Percentiles rank a stretch among this genome's conserved stretches.
phyloP scores from a whole-genome alignment of 2,113 vertebrate species.

The Muscicapa adusta region DNA sequence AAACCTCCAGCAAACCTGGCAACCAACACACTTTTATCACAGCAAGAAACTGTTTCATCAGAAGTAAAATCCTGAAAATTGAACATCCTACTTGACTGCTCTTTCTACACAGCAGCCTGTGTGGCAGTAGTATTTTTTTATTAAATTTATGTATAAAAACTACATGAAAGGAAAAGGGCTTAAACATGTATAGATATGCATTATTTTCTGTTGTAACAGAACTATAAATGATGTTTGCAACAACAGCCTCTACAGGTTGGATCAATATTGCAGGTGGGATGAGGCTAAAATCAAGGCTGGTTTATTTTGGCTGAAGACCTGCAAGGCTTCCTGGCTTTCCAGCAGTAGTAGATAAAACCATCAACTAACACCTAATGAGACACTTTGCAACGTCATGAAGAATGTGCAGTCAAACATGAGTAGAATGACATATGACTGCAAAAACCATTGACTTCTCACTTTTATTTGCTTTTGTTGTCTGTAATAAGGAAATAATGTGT shows the following conservation, averaged over 20 bases:
- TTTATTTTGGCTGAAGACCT: constrained; percentile 78
- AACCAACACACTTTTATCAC: constrained; percentile 24
- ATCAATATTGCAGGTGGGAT: constrained; percentile 62
- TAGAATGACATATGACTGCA: constrained; percentile 38
- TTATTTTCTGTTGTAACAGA: constrained; percentile 61
- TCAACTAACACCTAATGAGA: neutral
- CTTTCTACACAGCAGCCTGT: constrained; percentile 50
- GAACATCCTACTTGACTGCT: constrained; percentile 50
- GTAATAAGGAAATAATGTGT: constrained; percentile 56
- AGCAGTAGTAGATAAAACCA: neutral
- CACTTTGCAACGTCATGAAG: constrained; percentile 18
- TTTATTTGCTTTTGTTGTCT: constrained; percentile 62
- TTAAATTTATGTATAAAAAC: constrained; percentile 52
- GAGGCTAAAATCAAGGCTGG: constrained; percentile 74
- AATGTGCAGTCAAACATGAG: constrained; percentile 21
- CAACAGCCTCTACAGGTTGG: constrained; percentile 56
- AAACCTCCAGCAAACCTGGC: neutral
- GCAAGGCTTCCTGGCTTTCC: constrained; percentile 54
- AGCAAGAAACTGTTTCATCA: constrained; percentile 1
- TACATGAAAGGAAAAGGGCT: constrained; percentile 78
- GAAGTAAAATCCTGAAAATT: constrained; percentile 3
- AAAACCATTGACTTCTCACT: constrained; percentile 65
- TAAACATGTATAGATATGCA: constrained; percentile 53
- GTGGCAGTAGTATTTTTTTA: constrained; percentile 51
- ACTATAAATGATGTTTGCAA: constrained; percentile 59